Evolutionary conservation across 2,888 invertebrate species (phyloP).

Genomic region (Dynastes maya): DNA sequence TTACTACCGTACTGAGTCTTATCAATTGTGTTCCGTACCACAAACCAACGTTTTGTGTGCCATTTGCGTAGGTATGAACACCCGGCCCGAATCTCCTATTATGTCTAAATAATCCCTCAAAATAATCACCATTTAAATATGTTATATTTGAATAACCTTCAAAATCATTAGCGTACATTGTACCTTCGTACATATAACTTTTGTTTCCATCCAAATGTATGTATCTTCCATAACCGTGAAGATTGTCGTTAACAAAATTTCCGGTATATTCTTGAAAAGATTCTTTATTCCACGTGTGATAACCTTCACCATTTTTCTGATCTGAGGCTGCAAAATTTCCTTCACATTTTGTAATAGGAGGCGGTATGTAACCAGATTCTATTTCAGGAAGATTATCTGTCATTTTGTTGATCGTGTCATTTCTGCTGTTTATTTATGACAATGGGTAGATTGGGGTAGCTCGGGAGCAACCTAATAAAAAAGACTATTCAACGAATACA

Average conservation of each 20-base stretch:
- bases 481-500: too few species aligned
- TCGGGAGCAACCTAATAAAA: too few species aligned
- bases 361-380: conserved; percentile 42
- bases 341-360: conserved; percentile 40
- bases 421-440: not conserved
- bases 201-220: conserved; percentile 61
- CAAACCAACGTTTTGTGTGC: conserved; percentile 73
- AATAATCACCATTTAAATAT: conserved; percentile 70
- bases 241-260: conserved; percentile 68
- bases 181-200: conserved; percentile 69
- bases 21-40: conserved; percentile 72
- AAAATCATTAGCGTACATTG: conserved; percentile 72
- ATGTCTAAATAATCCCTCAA: conserved; percentile 71
- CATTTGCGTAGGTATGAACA: conserved; percentile 69
- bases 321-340: conserved; percentile 50
- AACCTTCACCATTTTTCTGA: conserved; percentile 52
- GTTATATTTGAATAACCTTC: conserved; percentile 74
- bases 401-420: conserved; percentile 2
- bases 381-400: conserved; percentile 23
- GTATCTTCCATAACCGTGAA: conserved; percentile 73
- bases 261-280: conserved; percentile 70
- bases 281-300: conserved; percentile 53
- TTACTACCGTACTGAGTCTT: conserved; percentile 65
- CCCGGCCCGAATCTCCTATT: conserved; percentile 76
- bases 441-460: too few species aligned